These are phyloP conservation scores for Mesitornis unicolor DNA, from an alignment of 2,113 vertebrate genomes.

Conservation along the genomic window DNA sequence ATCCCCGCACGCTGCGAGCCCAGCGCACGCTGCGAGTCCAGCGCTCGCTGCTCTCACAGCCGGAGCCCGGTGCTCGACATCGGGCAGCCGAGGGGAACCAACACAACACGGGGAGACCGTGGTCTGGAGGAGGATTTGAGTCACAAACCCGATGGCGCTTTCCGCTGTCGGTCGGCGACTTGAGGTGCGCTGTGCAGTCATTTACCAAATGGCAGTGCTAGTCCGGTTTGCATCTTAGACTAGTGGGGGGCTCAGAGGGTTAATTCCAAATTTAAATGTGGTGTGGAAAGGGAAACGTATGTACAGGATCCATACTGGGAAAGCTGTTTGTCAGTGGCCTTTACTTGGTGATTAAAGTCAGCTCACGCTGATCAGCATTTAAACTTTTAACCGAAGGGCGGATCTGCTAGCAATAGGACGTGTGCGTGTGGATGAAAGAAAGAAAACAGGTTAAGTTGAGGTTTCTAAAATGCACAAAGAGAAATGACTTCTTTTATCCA, in stretches of 20 bases:
- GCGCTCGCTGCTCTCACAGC: background rate
- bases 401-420: background rate
- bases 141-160: background rate
- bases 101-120: rapidly evolving
- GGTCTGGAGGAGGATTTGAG: background rate
- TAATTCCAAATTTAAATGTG: background rate
- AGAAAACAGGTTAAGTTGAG: background rate
- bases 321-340: slow-evolving; percentile 13
- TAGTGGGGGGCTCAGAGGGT: background rate
- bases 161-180: rapidly evolving
- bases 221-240: background rate
- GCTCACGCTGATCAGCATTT: slow-evolving; percentile 16
- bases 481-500: background rate
- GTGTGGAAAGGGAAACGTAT: background rate
- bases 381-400: background rate
- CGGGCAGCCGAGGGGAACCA: background rate
- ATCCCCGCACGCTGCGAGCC: background rate
- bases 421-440: background rate
- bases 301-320: background rate
- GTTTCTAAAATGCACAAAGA: background rate
- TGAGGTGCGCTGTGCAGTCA: background rate
- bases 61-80: background rate
- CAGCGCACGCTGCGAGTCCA: background rate
- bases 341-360: slow-evolving; percentile 15
- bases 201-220: background rate